phyloP scores from a whole-genome alignment of 1,140 invertebrate species.

The Belonocnema kinseyi region DNA sequence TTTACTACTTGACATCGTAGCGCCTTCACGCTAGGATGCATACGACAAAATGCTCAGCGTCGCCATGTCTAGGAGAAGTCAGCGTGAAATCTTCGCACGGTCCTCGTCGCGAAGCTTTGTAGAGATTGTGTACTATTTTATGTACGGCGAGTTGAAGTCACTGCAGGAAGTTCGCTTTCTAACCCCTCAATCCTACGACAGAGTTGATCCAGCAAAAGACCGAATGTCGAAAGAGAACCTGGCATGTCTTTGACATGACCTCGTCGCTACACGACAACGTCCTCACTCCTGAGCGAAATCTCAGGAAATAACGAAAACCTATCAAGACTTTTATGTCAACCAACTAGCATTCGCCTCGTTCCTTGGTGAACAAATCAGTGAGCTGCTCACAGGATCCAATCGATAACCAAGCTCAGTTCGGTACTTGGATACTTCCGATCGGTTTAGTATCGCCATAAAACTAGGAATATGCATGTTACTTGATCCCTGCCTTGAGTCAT shows the following conservation, averaged over 20 bases:
- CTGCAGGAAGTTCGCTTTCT: conserved; percentile 45
- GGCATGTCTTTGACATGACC: conserved; percentile 42
- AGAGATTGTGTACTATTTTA: conserved; percentile 49
- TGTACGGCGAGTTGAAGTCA: conserved; percentile 46
- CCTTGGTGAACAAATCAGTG: conserved; percentile 44
- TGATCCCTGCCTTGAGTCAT: conserved; percentile 22
- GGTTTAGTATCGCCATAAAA: conserved; percentile 60
- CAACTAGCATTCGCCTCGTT: conserved; percentile 40
- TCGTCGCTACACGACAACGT: conserved; percentile 38
- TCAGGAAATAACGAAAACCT: conserved; percentile 56
- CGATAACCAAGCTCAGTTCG: conserved; percentile 45
- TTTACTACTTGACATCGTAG: conserved; percentile 37
- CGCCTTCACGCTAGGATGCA: conserved; percentile 44
- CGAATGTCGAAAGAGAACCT: conserved; percentile 42
- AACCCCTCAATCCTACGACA: conserved; percentile 41
- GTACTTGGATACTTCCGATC: conserved; percentile 55
- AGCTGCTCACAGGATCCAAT: conserved; percentile 37
- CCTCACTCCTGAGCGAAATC: conserved; percentile 45
- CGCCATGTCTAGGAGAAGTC: conserved; percentile 45
- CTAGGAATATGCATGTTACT: conserved; percentile 47
- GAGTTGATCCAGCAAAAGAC: conserved; percentile 42
- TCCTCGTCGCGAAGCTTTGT: conserved; percentile 30
- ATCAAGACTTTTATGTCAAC: conserved; percentile 55
- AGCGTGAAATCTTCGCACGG: conserved; percentile 41
- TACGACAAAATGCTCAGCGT: conserved; percentile 40